Evolutionary conservation across 2,888 invertebrate genomes (phyloP).

Genomic region (Leucania comma): DNA sequence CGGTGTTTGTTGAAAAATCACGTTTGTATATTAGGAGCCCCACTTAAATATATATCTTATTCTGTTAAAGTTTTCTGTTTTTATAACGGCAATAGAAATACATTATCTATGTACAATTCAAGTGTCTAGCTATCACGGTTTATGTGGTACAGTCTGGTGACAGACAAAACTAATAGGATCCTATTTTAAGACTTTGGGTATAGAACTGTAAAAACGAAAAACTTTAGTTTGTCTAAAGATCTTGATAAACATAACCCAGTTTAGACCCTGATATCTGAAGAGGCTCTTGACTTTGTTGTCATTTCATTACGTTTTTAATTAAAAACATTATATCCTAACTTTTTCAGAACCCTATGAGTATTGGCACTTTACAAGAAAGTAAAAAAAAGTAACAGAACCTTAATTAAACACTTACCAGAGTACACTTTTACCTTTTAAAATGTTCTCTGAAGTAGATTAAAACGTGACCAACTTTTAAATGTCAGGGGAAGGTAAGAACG

Average conservation of each 20-base stretch:
- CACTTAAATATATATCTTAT: too few relatives aligned
- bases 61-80: too few relatives aligned
- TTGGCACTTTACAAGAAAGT: background rate
- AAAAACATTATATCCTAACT: background rate
- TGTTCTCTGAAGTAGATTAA: slow-evolving; percentile 55
- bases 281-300: background rate
- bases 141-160: too few relatives aligned
- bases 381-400: slow-evolving; percentile 16
- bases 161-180: too few relatives aligned
- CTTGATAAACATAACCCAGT: background rate
- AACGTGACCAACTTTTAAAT: slow-evolving; percentile 68
- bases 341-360: background rate
- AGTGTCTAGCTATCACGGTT: too few relatives aligned
- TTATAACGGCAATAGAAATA: too few relatives aligned
- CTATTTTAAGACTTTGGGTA: too few relatives aligned
- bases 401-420: slow-evolving; percentile 62
- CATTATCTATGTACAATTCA: too few relatives aligned
- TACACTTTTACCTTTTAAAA: slow-evolving; percentile 45
- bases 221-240: too few relatives aligned
- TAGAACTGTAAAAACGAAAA: too few relatives aligned
- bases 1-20: too few relatives aligned
- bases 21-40: too few relatives aligned
- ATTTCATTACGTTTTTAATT: slow-evolving; percentile 4
- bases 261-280: background rate
- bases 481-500: slow-evolving; percentile 26